These are phyloP conservation scores for Xestia c-nigrum DNA, from an alignment of 2,888 invertebrate genomes.

Conservation along the genomic window DNA sequence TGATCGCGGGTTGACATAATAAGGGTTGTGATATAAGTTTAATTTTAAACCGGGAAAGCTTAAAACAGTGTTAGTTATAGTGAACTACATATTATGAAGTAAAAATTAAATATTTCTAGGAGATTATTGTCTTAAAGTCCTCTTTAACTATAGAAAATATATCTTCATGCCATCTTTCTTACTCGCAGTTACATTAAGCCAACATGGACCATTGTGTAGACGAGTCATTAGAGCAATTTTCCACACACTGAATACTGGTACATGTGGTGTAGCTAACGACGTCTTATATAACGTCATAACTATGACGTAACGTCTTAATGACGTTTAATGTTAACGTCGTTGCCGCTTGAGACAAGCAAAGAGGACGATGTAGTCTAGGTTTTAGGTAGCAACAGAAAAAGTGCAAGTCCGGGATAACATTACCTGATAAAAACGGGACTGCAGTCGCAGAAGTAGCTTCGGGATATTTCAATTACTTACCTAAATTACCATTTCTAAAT, in stretches of 20 bases:
- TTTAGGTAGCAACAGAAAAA: not conserved
- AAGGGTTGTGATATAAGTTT: too few relatives aligned
- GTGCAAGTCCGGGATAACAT: not conserved
- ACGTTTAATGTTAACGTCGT: constrained; percentile 31
- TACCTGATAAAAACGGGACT: not conserved
- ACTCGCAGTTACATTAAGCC: not conserved
- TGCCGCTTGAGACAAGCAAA: constrained; percentile 23
- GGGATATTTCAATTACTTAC: too few relatives aligned
- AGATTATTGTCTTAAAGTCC: not conserved
- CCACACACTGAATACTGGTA: constrained; percentile 16
- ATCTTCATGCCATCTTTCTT: not conserved
- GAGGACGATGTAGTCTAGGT: constrained; percentile 1
- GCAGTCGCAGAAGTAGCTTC: too few relatives aligned
- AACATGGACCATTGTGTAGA: constrained; percentile 32
- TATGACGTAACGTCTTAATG: constrained; percentile 44
- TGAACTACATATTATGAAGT: not conserved
- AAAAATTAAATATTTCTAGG: not conserved
- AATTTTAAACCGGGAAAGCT: too few relatives aligned
- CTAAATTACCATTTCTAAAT: too few relatives aligned
- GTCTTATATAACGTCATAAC: constrained; percentile 39
- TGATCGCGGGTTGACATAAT: too few relatives aligned
- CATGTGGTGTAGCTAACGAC: constrained; percentile 45
- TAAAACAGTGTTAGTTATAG: not conserved
- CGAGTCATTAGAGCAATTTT: constrained; percentile 35
- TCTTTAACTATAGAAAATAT: not conserved